These are phyloP conservation scores for Zoroaster sp. DNA, from an alignment of 53 echinoderm and acorn worm species.

Conservation along the genomic window DNA sequence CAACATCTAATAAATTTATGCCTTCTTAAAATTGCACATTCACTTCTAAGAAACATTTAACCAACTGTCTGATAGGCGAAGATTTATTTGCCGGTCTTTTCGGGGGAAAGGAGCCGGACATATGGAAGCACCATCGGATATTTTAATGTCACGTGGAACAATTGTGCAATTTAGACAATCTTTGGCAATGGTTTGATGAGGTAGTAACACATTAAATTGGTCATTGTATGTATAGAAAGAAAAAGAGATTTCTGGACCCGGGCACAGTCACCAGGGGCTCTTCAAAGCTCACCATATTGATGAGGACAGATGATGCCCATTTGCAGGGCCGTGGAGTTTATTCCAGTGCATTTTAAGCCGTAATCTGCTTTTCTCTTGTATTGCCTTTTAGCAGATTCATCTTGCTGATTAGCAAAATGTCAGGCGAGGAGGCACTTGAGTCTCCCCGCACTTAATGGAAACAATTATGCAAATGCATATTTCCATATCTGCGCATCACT, in stretches of 20 bases:
- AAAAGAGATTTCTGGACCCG: background rate
- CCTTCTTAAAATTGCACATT: background rate
- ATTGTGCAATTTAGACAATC: slow-evolving; percentile 29
- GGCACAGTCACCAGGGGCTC: slow-evolving; percentile 9
- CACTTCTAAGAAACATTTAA: slow-evolving; percentile 1
- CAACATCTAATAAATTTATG: background rate
- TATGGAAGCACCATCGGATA: slow-evolving; percentile 34
- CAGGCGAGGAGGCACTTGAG: slow-evolving; percentile 26
- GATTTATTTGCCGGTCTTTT: slow-evolving; percentile 21
- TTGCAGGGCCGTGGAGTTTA: slow-evolving; percentile 16
- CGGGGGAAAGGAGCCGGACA: slow-evolving; percentile 5
- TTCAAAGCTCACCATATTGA: slow-evolving; percentile 18
- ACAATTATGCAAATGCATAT: slow-evolving; percentile 66
- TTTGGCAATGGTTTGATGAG: slow-evolving; percentile 16
- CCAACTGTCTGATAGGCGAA: background rate
- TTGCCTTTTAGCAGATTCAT: slow-evolving; percentile 42
- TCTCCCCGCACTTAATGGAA: slow-evolving; percentile 37
- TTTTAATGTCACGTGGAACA: slow-evolving; percentile 31
- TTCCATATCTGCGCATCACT: slow-evolving; percentile 38
- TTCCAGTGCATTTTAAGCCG: slow-evolving; percentile 22
- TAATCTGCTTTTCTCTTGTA: slow-evolving; percentile 39
- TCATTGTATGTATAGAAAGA: too few relatives aligned
- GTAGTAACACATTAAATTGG: background rate
- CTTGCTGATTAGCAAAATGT: slow-evolving; percentile 48
- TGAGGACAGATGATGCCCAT: slow-evolving; percentile 49